Percentiles rank a stretch among this genome's conserved stretches.
Conservation (phyloP, 1,140 invertebrate species). For the Reticulitermes speratus region DNA sequence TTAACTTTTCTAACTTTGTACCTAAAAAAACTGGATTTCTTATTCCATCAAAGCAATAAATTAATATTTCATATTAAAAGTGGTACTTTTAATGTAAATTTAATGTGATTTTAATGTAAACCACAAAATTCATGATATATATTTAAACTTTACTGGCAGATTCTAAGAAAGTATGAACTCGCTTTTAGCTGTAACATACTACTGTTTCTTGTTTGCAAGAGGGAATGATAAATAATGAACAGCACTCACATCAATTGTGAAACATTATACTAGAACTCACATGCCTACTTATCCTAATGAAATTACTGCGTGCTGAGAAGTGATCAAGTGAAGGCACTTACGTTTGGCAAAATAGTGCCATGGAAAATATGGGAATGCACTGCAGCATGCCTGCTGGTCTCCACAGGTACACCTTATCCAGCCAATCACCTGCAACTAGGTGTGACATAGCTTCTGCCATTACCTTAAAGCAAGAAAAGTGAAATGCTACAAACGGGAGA, state of each 20-base stretch:
- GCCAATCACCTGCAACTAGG: slow-evolving; percentile 71
- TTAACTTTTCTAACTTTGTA: not conserved
- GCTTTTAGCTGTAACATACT: no score
- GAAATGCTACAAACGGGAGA: not conserved
- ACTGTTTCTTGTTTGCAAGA: no score
- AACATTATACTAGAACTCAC: not conserved
- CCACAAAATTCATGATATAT: no score
- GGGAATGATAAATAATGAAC: no score
- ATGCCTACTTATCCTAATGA: not conserved
- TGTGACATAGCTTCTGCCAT: slow-evolving; percentile 72
- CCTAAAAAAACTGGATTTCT: not conserved
- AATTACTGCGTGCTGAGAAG: not conserved
- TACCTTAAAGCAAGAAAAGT: slow-evolving; percentile 54
- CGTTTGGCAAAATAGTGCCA: slow-evolving; percentile 95
- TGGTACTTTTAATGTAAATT: no score
- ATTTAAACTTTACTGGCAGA: no score
- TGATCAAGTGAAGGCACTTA: slow-evolving; percentile 50
- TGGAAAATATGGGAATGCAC: slow-evolving; percentile 91
- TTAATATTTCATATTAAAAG: no score
- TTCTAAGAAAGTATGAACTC: no score
- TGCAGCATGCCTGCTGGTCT: slow-evolving; percentile 79
- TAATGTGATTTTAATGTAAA: no score
- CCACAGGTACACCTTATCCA: slow-evolving; percentile 78
- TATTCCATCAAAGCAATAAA: no score
- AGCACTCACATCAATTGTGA: not conserved